Base-by-base conservation (phyloP, 2,113 vertebrate genomes). In the Lanius ludovicianus region DNA sequence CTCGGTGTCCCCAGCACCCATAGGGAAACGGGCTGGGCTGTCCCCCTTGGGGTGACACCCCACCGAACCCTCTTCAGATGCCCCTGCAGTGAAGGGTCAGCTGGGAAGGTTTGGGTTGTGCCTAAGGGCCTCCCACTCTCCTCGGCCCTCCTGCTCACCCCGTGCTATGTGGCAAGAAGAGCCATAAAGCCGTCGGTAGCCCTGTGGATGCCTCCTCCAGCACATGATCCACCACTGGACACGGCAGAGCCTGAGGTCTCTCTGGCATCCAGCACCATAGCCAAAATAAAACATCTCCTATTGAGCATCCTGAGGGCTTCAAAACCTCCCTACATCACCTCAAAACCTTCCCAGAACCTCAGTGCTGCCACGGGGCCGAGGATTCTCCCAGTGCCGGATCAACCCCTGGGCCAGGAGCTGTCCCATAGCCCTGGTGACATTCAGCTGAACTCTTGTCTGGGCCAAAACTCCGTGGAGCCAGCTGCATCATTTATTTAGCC, bases 141-240 rank as follows among this genome's bases (percentile, higher is more conserved):
- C 44, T 42, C 1, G 0, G 11, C 10, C 41, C 15, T n/a, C n/a
- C 52, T 0, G 1, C 39, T 49, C 28, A 19, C 70, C 35, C 30
- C 0, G 1, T 15, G 44, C 39, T 11, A 1, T 19, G 41, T 23
- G 20, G 55, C 7, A 3, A 55, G 44, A 53, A 30, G 5, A 47
- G 37, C 42, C 4, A 1, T 7, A 60, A 63, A 37, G 42, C 41
- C 0, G 0, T 2, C 0, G 0, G 46, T 7, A 42, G n/a, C 19
- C 27, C 37, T 9, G 4, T 0, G 0, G 35, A 13, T 0, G 0
- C 28, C 27, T 73, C 42, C 31, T 56, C 47, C 24, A 1, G 21
- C 31, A 15, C 44, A 6, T 0, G 0, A 44, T 24, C 19, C 65
- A 44, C 41, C n/a, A 7, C 27, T 1, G 9, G 35, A 13, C 2